Base-by-base conservation (phyloP, 2,888 invertebrate genomes). In the Seira ritae region DNA sequence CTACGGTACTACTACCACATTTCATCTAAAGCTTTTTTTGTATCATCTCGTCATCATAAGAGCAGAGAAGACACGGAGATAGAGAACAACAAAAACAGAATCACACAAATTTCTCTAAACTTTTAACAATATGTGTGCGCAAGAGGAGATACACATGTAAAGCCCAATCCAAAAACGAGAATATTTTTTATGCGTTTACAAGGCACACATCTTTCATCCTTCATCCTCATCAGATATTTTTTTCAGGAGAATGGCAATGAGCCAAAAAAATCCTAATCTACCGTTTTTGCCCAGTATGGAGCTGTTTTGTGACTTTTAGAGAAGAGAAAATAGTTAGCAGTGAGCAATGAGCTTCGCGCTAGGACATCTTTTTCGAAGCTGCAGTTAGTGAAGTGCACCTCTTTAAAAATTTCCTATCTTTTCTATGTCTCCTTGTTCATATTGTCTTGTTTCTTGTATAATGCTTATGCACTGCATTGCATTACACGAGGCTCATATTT, bases 191-290 rank as follows among this genome's bases (percentile, higher is more conserved):
- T 31, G 31, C 31, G 31, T 31, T 31, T 55, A 55, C 12, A 55
- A 55, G 55, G 55, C 55, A 55, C 55, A 55, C 17, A 12, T 55
- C 55, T 8, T 42, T 42, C 12, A 42, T n/a, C n/a, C n/a, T n/a
- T n/a, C n/a, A n/a, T n/a, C n/a, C n/a, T 31, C 31, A 31, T 31
- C 31, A 31, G 8, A 31, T 31, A 2, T 31, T 31, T 31, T 55
- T 55, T 55, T 55, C 15, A 24, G 67, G 24, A 67, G 67, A 67
- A 67, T 67, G 67, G 67, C 67, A 67, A 22, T 20, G 24, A 23
- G 67, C 67, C 67, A 67, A 23, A 67, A 55, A 55, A 55, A 55
- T 55, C 31, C 31, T 31, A 31, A 31, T 31, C 55, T 12, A 55
- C 55, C 6, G 55, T 55, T 31, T 42, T 55, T 55, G 55, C 55